phyloP scores from a whole-genome alignment of 1,140 invertebrate genomes.

The Lucilia cuprina region DNA sequence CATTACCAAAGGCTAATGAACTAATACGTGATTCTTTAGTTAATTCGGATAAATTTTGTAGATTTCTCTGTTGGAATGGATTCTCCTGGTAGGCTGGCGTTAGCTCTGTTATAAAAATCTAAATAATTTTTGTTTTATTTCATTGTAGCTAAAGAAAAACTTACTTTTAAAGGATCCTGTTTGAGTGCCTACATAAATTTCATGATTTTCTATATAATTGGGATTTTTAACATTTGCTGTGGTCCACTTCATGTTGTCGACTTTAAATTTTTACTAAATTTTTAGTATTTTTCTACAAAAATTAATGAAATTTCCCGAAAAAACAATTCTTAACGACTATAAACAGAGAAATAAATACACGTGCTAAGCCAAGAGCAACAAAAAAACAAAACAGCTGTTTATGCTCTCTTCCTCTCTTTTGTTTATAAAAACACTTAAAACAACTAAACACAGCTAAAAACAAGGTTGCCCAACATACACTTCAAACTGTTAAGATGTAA shows the following conservation, averaged over 20 bases:
- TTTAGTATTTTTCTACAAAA: background rate
- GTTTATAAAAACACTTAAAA: background rate
- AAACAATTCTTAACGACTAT: slow-evolving; percentile 4
- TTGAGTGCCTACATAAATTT: slow-evolving; percentile 59
- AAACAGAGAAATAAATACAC: slow-evolving; percentile 17
- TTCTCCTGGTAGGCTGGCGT: slow-evolving; percentile 48
- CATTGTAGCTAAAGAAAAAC: background rate
- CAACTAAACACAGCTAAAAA: background rate
- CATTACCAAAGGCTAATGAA: slow-evolving; percentile 73
- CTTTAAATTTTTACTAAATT: background rate
- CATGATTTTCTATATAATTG: slow-evolving; percentile 56
- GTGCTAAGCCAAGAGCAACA: background rate
- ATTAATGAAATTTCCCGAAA: background rate
- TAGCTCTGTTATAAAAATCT: slow-evolving; percentile 44
- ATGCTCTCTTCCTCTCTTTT: background rate
- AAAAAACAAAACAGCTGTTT: background rate
- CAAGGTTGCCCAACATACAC: background rate
- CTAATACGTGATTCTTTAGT: slow-evolving; percentile 69
- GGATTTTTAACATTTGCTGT: slow-evolving; percentile 56
- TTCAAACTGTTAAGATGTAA: too few relatives aligned
- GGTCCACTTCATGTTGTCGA: slow-evolving; percentile 54
- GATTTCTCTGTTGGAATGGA: slow-evolving; percentile 58
- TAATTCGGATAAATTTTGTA: slow-evolving; percentile 63
- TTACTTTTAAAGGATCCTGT: slow-evolving; percentile 62
- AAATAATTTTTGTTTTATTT: background rate